These are phyloP conservation scores for Euglossa dilemma DNA, from an alignment of 1,140 invertebrate genomes.

Conservation along the genomic window DNA sequence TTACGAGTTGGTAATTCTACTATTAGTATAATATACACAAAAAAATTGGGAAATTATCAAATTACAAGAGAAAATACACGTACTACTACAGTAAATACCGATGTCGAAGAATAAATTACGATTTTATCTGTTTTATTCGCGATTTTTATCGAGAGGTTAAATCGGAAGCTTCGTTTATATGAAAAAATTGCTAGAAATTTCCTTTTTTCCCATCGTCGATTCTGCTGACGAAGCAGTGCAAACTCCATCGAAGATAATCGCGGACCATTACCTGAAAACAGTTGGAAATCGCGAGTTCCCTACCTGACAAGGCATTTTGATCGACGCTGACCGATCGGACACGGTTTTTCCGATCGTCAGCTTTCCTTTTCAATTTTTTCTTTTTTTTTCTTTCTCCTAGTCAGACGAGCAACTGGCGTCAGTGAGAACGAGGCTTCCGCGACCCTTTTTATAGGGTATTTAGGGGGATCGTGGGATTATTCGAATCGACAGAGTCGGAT, in stretches of 20 bases:
- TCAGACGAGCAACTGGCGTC: background rate
- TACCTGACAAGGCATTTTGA: background rate
- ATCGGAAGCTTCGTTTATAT: no score
- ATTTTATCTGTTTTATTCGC: no score
- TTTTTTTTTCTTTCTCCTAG: no score
- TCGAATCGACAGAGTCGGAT: background rate
- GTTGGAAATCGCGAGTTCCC: background rate
- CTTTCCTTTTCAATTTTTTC: background rate
- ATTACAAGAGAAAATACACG: no score
- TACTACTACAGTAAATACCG: no score
- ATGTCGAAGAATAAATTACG: no score
- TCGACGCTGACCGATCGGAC: constrained; percentile 13
- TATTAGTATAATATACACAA: no score
- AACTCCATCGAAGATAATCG: background rate
- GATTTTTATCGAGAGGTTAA: no score
- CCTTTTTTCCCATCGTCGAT: background rate
- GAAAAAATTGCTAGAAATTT: background rate
- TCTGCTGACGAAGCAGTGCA: background rate
- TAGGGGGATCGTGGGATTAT: constrained; percentile 20
- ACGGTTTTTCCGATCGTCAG: background rate
- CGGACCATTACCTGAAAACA: background rate
- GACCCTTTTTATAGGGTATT: constrained; percentile 11
- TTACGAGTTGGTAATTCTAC: no score
- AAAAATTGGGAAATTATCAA: no score
- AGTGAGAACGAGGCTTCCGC: background rate